Evolutionary conservation across 1,140 invertebrate genomes (phyloP).

Genomic region (Pseudomyrmex pallidus): DNA sequence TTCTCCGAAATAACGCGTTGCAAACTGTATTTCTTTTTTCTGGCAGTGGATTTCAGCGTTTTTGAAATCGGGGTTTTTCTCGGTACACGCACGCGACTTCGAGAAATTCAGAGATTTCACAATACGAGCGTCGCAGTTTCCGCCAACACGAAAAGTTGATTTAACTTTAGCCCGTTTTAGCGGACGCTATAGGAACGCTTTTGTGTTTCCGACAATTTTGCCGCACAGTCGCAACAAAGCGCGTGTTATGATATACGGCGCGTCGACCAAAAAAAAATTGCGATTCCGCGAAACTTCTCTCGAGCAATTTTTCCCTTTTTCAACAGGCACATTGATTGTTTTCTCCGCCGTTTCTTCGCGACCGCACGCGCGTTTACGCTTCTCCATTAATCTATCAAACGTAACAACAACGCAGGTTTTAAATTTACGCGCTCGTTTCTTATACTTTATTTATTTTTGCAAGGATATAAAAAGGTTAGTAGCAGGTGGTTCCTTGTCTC

Average conservation of each 20-base stretch:
- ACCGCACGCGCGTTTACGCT: too few species aligned
- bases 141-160: constrained; percentile 1
- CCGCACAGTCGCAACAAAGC: not conserved
- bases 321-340: not conserved
- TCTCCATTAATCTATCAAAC: too few species aligned
- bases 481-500: too few species aligned
- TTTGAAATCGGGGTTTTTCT: not conserved
- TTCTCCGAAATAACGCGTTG: not conserved
- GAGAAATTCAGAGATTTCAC: constrained; percentile 6
- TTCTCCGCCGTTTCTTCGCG: not conserved
- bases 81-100: not conserved
- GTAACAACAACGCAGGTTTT: too few species aligned
- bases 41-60: not conserved
- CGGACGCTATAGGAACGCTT: not conserved
- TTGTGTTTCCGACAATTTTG: not conserved
- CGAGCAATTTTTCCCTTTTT: constrained; percentile 4
- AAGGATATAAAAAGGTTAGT: too few species aligned
- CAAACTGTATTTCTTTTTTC: constrained; percentile 3
- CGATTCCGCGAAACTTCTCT: constrained; percentile 9
- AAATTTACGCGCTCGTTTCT: too few species aligned
- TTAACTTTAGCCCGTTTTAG: constrained; percentile 37
- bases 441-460: too few species aligned
- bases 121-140: not conserved
- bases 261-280: not conserved
- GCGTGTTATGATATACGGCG: not conserved